Evolutionary conservation across 1,140 invertebrate genomes (phyloP), one percentile per base, ranked within the genome.

Genomic region (Matsumurasca onukii): DNA sequence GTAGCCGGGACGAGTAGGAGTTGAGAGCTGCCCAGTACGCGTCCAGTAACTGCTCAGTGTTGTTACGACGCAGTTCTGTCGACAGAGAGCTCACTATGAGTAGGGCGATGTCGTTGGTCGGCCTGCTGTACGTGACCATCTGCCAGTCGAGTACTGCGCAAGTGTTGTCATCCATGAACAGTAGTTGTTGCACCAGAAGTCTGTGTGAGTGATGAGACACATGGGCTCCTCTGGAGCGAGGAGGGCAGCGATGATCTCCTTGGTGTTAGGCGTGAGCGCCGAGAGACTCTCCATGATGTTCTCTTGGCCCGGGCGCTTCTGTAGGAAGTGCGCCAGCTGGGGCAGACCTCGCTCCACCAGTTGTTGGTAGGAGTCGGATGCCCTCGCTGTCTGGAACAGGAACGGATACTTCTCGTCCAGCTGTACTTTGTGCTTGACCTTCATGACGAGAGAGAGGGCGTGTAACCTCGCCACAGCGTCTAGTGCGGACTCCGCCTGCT

Each of bases 171-270:
- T 86, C 83, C 31, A 82, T 80, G 73, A 93, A 92, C 66, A 91
- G 81, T 5, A 92, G 79, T 92, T 92, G 71, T 91, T 91, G 76
- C 89, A 90, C 90, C 90, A 92, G 76, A 92, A 92, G 74, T 92
- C 91, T 0, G 89, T 91, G 76, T 92, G 90, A 0, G 89, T 91
- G 62, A 89, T 84, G 13, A 91, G 80, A 0, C 88, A 85, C 48
- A 91, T 79, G 0, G 89, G 88, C 73, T 87, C 87, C 61, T 84
- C 80, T 0, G 87, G 87, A 0, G 86, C 82, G 12, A 91, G 78
- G 1, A 91, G 78, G 1, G 84, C 84, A 1, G 86, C 86, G 22
- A 89, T 87, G 25, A 88, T 80, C 31, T 85, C 81, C 72, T 86
- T 86, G 1, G 86, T 88, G 25, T 80, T 80, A 0, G 85, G 84